Conservation (phyloP, 2,888 invertebrate species). For the Operophtera brumata region DNA sequence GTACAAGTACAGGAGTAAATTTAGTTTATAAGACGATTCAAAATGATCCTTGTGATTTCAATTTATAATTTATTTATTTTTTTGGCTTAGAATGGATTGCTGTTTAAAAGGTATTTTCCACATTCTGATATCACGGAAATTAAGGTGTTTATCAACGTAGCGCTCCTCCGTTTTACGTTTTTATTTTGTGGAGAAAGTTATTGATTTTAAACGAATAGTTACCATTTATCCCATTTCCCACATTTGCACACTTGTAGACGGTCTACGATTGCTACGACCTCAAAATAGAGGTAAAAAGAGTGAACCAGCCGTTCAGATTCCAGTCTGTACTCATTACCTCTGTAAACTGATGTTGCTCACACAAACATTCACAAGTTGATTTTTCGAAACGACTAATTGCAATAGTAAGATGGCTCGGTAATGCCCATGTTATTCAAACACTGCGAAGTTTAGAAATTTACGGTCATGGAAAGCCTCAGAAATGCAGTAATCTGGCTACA, state of each 20-base stretch:
- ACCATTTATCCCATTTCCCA: too few species aligned
- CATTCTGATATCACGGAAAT: too few species aligned
- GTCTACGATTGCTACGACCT: not conserved
- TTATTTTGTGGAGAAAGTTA: too few species aligned
- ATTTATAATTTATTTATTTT: too few species aligned
- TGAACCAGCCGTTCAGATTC: slow-evolving; percentile 1
- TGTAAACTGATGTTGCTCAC: not conserved
- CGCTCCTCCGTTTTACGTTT: too few species aligned
- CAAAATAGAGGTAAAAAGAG: not conserved
- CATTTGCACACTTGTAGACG: not conserved
- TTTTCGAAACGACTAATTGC: slow-evolving; percentile 24
- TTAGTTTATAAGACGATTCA: too few species aligned
- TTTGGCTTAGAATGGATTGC: too few species aligned
- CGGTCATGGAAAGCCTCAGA: not conserved
- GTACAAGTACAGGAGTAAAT: too few species aligned
- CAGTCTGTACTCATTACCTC: not conserved
- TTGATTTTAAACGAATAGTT: too few species aligned
- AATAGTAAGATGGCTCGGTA: not conserved
- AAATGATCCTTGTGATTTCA: too few species aligned
- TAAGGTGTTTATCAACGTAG: too few species aligned
- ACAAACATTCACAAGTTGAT: slow-evolving; percentile 15
- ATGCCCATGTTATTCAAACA: slow-evolving; percentile 14
- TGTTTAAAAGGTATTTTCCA: too few species aligned
- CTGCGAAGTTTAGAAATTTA: slow-evolving; percentile 7
- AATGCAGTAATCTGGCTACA: not conserved